Base-by-base conservation (phyloP, 2,113 vertebrate species). In the Gadus chalcogrammus region DNA sequence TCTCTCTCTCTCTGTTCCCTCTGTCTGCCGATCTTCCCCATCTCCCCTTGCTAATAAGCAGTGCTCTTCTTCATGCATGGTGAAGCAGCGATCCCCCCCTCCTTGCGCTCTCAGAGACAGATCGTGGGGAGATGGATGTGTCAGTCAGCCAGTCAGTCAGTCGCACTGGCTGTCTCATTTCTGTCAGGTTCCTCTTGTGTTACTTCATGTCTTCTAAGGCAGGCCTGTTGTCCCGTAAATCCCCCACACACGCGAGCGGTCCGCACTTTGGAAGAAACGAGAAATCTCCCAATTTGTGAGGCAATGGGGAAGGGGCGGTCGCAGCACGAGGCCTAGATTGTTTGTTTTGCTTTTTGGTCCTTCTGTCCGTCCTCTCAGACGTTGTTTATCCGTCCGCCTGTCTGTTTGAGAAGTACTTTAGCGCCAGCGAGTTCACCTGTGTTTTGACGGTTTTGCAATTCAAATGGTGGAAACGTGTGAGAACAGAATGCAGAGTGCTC, bases 91-190 rank as follows among this genome's bases (percentile, higher is more conserved):
- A 77, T 75, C 22, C 42, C 55, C 55, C 15, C 55, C 55, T 16
- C 55, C 55, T 55, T 5, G 68, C 72, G 78, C 78, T 64, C 77
- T 62, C 74, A 13, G 42, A 82, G 84, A 87, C 70, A 72, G 84
- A 88, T 82, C 76, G 74, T 74, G 61, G 42, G 68, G 76, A 88
- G 87, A 88, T 87, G 80, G 81, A 87, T 85, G 84, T 88, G 88
- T 84, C 86, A 85, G 76, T 90, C 86, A 84, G 79, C 79, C 84
- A 66, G 71, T 48, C 42, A 48, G 42, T 48, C 42, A 48, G 42
- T 48, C 42, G 42, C 9, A 2, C 12, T 48, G 18, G 38, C 20
- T 8, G 81, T 81, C 85, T 85, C 83, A 79, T 88, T 84, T 83
- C 77, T 61, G 66, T 80, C 83, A 78, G 81, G 70, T 83, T 80